These are phyloP conservation scores for Eulithis testata DNA, from an alignment of 2,888 invertebrate species.

Conservation along the genomic window DNA sequence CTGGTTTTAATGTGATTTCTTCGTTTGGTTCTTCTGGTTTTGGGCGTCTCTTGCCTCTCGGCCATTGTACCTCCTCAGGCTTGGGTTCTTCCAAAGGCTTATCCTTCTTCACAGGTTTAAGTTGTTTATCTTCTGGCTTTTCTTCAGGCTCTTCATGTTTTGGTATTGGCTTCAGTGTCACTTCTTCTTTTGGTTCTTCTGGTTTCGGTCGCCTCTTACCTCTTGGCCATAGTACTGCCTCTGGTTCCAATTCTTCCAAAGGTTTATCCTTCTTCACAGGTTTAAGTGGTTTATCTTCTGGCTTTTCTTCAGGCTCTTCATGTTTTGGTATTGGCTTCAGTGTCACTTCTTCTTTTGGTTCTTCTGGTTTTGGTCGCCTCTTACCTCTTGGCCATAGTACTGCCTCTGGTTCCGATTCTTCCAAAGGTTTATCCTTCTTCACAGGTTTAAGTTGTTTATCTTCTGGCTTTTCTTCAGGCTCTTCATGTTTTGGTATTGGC, in stretches of 20 bases:
- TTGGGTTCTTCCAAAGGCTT: conserved; percentile 1
- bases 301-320: conserved; percentile 67
- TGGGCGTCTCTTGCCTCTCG: conserved; percentile 51
- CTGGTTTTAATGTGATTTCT: conserved; percentile 63
- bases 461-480: too few species aligned
- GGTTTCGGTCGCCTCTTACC: conserved; percentile 64
- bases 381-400: conserved; percentile 16
- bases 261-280: conserved; percentile 45
- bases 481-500: too few species aligned
- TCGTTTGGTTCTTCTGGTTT: conserved; percentile 52
- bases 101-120: conserved; percentile 45
- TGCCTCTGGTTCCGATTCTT: neutral
- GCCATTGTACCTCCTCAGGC: conserved; percentile 45
- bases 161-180: conserved; percentile 60
- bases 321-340: conserved; percentile 73
- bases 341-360: conserved; percentile 60
- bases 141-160: conserved; percentile 47
- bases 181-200: conserved; percentile 66
- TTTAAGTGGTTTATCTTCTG: conserved; percentile 52
- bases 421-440: neutral
- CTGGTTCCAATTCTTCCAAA: conserved; percentile 54
- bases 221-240: conserved; percentile 49
- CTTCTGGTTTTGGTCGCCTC: conserved; percentile 47
- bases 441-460: conserved; percentile 65
- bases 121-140: conserved; percentile 68